A percentile compares a stretch with the other conserved stretches of the same genome.
Evolutionary conservation across 2,888 invertebrate genomes (phyloP).

Genomic region (Cephus pygmeus): DNA sequence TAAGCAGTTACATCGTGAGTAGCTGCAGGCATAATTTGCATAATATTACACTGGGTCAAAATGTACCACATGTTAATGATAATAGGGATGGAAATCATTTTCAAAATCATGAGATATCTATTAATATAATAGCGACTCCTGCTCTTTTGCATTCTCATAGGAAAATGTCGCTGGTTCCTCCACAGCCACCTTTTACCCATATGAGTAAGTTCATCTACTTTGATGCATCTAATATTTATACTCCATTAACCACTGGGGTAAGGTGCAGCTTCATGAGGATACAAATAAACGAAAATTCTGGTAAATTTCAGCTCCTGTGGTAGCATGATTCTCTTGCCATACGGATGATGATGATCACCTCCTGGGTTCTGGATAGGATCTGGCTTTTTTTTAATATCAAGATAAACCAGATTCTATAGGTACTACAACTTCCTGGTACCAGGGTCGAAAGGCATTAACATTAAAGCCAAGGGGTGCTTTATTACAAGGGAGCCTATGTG

Average conservation of each 20-base stretch:
- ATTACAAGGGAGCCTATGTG: not conserved
- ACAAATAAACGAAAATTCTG: not conserved
- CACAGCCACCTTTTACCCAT: slow-evolving; percentile 50
- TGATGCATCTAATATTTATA: not conserved
- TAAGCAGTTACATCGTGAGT: slow-evolving; percentile 51
- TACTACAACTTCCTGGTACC: not conserved
- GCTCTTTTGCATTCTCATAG: slow-evolving; percentile 51
- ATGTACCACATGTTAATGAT: slow-evolving; percentile 23
- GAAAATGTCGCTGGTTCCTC: slow-evolving; percentile 55
- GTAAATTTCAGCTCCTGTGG: not conserved
- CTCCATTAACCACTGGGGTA: not conserved
- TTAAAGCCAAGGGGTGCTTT: not conserved
- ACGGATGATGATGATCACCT: not conserved
- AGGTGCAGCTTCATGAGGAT: not conserved
- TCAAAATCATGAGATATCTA: slow-evolving; percentile 54
- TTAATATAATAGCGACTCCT: slow-evolving; percentile 56
- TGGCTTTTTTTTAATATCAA: not conserved
- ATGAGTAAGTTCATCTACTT: slow-evolving; percentile 47
- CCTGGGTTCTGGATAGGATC: not conserved
- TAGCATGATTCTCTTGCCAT: not conserved
- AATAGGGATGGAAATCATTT: slow-evolving; percentile 29
- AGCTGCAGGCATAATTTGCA: slow-evolving; percentile 51
- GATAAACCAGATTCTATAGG: not conserved
- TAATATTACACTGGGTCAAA: slow-evolving; percentile 37
- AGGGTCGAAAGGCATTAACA: not conserved